Evolutionary conservation across 2,113 vertebrate genomes (phyloP).

Genomic region (Saguinus midas): DNA sequence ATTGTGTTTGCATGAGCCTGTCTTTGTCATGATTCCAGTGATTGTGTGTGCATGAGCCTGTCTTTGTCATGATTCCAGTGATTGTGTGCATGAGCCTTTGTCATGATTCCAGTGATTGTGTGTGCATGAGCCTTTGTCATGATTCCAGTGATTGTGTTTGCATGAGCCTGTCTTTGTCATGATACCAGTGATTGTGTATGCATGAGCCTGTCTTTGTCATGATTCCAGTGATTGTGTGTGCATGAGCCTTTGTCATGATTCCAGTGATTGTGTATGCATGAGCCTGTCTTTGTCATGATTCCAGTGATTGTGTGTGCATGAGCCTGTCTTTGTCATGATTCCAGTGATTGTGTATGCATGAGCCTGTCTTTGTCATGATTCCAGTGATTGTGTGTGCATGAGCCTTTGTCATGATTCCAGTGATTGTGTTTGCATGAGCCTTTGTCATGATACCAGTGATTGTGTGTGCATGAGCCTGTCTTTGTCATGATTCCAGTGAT

Average conservation of each 20-base stretch:
- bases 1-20: neutral
- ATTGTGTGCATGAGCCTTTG: neutral
- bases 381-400: neutral
- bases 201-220: too few relatives aligned
- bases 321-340: too few relatives aligned
- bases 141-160: neutral
- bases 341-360: neutral
- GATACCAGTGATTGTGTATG: neutral
- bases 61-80: neutral
- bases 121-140: neutral
- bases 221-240: neutral
- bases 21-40: too few relatives aligned
- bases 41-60: neutral
- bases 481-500: too few relatives aligned
- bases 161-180: neutral
- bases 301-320: neutral
- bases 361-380: too few relatives aligned
- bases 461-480: neutral
- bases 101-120: too few relatives aligned
- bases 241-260: too few relatives aligned
- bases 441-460: too few relatives aligned
- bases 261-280: neutral
- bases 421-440: neutral
- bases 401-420: neutral
- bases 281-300: neutral